These are phyloP conservation scores for Lepidotrigona ventralis DNA, from an alignment of 1,140 invertebrate genomes.

Conservation along the genomic window DNA sequence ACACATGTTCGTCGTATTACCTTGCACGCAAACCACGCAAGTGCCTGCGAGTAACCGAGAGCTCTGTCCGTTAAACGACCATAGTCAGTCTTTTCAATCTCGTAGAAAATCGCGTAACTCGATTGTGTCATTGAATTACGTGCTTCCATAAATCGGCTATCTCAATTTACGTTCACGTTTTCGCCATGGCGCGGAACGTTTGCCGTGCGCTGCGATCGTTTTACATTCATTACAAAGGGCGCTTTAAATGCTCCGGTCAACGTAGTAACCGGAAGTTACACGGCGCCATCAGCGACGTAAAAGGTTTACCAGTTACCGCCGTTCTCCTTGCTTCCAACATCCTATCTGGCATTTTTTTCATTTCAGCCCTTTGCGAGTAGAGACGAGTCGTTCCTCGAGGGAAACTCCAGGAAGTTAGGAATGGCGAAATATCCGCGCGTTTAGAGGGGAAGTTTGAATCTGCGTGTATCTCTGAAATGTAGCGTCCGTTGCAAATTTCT, in stretches of 20 bases:
- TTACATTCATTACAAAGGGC: constrained; percentile 28
- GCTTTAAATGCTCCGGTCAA: background rate
- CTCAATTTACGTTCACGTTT: constrained; percentile 3
- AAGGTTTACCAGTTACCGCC: background rate
- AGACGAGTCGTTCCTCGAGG: no score
- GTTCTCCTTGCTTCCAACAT: background rate
- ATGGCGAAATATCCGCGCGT: no score
- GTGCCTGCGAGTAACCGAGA: background rate
- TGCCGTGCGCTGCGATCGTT: constrained; percentile 5
- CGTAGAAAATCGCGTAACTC: background rate
- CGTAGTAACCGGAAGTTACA: constrained; percentile 10
- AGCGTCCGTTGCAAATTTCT: no score
- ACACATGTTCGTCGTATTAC: background rate
- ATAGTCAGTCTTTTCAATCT: background rate
- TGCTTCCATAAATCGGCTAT: background rate
- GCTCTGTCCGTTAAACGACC: background rate
- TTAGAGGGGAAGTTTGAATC: no score
- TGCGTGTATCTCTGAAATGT: no score
- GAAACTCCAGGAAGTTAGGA: no score
- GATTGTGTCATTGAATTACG: constrained; percentile 14
- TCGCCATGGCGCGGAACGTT: background rate
- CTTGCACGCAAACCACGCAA: background rate
- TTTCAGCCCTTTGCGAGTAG: background rate
- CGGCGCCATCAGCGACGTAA: constrained; percentile 4
- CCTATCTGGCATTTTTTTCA: background rate